Conservation (phyloP, 23 tunicate species). For the Ciona savignyi region DNA sequence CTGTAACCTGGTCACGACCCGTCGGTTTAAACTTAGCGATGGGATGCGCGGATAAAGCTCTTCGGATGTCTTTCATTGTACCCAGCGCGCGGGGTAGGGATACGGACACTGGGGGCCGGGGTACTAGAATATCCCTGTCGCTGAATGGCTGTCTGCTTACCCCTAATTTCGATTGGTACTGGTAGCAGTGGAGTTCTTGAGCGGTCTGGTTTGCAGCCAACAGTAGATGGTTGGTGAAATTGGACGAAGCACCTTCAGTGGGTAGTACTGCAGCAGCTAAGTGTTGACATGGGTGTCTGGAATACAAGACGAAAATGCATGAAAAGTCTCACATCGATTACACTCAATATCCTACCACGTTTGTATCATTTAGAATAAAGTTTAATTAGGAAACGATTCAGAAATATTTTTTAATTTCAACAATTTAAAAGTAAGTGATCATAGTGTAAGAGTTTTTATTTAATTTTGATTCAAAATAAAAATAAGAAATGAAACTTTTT, state of each 20-base stretch:
- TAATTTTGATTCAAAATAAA: too few relatives aligned
- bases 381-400: neutral
- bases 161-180: neutral
- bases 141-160: neutral
- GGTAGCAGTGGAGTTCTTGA: slow-evolving; percentile 6
- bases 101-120: neutral
- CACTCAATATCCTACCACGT: too few relatives aligned
- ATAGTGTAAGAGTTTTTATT: too few relatives aligned
- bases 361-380: too few relatives aligned
- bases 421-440: too few relatives aligned
- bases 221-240: neutral
- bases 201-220: slow-evolving; percentile 7
- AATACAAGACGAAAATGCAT: too few relatives aligned
- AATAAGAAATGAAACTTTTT: too few relatives aligned
- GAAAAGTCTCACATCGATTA: too few relatives aligned
- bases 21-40: neutral
- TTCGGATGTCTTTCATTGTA: neutral
- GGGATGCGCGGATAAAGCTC: neutral
- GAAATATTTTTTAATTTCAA: neutral
- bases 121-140: neutral
- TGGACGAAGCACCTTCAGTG: neutral
- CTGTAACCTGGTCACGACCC: neutral
- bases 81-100: neutral
- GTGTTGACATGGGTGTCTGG: slow-evolving; percentile 16
- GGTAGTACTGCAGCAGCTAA: neutral